Evolutionary conservation across 2,113 vertebrate genomes (phyloP), one percentile per base, ranked within the genome.

Genomic region (Pelecanus crispus): DNA sequence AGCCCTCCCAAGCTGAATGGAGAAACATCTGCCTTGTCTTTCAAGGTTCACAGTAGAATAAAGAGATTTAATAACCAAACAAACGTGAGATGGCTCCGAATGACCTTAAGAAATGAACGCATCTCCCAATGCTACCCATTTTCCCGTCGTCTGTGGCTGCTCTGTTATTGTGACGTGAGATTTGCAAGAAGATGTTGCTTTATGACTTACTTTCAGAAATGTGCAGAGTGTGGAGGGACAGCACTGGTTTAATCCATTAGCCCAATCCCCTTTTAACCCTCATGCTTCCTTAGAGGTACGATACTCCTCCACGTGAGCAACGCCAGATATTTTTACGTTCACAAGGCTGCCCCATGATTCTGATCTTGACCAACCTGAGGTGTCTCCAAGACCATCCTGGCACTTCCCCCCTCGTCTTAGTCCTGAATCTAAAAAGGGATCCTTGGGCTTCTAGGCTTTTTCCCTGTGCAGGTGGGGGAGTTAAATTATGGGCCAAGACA

Each of bases 301-400:
- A 14, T 13, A 10, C 61, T 62, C 16, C 28, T 74, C 42, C 21
- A 2, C 0, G 1, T 47, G 11, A 63, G 36, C 68, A 22, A 24
- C 2, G 0, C 3, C 38, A 42, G 40, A 20, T 25, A 40, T 15
- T 66, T 65, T n/a, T 32, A 38, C 8, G 6, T 50, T 65, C 32
- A 16, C 0, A 0, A 68, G 38, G 56, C 72, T 56, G 31, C 26
- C 55, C 36, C 1, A 0, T 44, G 28, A 38, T 45, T n/a, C 56
- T 53, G 25, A 67, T 38, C 53, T 55, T 55, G n/a, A 49, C 16
- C 42, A 67, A 22, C 61, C 3, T 56, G 26, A 18, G 36, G 13
- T 55, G n/a, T 55, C 47, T 84, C 71, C 67, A 53, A 53, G 34
- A 44, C 29, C 44, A 26, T 38, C n/a, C 31, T 68, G 53, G 24